These are phyloP conservation scores for Phthorimaea operculella DNA, from an alignment of 1,140 invertebrate genomes.

Conservation along the genomic window DNA sequence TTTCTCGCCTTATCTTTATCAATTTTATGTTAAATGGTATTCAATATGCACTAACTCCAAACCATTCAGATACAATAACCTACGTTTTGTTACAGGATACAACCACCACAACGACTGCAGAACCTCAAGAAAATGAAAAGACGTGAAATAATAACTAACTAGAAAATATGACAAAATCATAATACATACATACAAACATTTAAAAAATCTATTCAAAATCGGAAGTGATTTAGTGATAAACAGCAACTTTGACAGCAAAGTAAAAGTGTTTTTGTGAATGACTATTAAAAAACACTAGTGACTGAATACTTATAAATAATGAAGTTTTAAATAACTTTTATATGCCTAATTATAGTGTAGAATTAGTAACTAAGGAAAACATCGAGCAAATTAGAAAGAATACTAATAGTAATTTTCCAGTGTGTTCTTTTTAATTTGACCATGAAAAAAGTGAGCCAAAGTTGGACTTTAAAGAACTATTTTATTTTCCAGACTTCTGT, in stretches of 20 bases:
- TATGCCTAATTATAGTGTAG: not conserved
- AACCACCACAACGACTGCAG: constrained; percentile 18
- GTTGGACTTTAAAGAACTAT: constrained; percentile 10
- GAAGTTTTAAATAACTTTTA: not conserved
- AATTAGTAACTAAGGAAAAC: not conserved
- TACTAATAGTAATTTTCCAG: constrained; percentile 9
- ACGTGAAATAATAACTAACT: not conserved
- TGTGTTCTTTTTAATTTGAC: constrained; percentile 43
- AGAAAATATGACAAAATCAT: too few species aligned
- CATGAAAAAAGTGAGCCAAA: constrained; percentile 25
- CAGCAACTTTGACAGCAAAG: too few species aligned
- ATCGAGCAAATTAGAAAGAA: constrained; percentile 38
- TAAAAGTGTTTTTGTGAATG: too few species aligned
- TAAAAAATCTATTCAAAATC: too few species aligned
- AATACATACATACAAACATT: too few species aligned
- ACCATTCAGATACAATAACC: too few species aligned
- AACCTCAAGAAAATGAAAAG: constrained; percentile 9
- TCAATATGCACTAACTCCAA: too few species aligned
- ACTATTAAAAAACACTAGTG: too few species aligned
- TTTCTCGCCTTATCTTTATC: too few species aligned
- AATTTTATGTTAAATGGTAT: too few species aligned
- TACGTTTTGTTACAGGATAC: constrained; percentile 15
- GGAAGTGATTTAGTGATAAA: too few species aligned
- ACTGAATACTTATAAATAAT: too few species aligned
- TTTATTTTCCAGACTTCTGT: not conserved